Evolutionary conservation across 2,888 invertebrate species (phyloP).

Genomic region (Drosophila seclusa): DNA sequence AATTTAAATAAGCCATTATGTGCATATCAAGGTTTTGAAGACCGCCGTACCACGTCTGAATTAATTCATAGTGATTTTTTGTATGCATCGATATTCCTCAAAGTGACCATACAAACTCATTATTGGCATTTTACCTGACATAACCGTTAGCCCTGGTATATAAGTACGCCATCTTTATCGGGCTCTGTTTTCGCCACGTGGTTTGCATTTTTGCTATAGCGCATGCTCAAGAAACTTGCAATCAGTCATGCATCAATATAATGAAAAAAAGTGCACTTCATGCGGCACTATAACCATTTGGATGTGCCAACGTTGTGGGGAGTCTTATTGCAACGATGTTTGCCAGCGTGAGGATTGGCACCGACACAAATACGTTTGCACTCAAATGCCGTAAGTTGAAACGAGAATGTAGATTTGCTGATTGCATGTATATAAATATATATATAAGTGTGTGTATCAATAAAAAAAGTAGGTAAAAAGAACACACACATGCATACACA

Average conservation of each 20-base stretch:
- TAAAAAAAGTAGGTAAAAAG: neutral
- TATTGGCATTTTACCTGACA: neutral
- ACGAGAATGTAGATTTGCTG: neutral
- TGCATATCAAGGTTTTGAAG: neutral
- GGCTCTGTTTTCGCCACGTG: neutral
- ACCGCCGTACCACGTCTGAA: neutral
- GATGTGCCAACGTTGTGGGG: slow-evolving; percentile 62
- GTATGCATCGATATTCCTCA: neutral
- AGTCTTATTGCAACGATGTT: slow-evolving; percentile 47
- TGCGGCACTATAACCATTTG: slow-evolving; percentile 22
- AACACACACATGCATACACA: neutral
- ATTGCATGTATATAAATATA: neutral
- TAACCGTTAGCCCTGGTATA: neutral
- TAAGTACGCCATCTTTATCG: slow-evolving; percentile 28
- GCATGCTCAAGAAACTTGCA: neutral
- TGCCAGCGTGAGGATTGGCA: slow-evolving; percentile 66
- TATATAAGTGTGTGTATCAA: neutral
- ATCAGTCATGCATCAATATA: slow-evolving; percentile 2
- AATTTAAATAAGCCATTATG: neutral
- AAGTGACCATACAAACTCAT: neutral
- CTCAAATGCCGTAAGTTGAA: slow-evolving; percentile 54
- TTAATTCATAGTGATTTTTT: neutral
- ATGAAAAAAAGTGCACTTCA: slow-evolving; percentile 19
- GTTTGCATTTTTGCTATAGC: neutral
- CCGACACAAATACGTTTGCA: slow-evolving; percentile 46